Evolutionary conservation across 2,888 invertebrate genomes (phyloP).

Genomic region (Dermolepida albohirtum): DNA sequence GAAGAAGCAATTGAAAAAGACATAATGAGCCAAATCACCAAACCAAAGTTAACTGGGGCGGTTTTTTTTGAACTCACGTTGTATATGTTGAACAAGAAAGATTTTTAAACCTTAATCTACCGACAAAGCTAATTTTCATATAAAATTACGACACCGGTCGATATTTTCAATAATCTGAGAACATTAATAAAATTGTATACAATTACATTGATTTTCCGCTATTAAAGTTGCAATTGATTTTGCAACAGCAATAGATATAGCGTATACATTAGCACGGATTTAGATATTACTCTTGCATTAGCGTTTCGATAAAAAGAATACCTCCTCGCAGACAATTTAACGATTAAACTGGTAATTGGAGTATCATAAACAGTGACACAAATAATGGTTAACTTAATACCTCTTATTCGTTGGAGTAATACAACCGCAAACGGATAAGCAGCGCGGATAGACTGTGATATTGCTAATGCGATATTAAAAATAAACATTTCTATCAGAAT

Average conservation of each 20-base stretch:
- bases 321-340: too few species aligned
- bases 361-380: slow-evolving; percentile 1
- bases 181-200: slow-evolving; percentile 12
- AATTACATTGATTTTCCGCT: slow-evolving; percentile 10
- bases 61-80: too few species aligned
- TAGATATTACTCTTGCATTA: neutral
- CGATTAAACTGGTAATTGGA: slow-evolving; percentile 16
- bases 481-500: slow-evolving; percentile 29
- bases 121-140: too few species aligned
- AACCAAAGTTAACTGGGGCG: too few species aligned
- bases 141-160: neutral
- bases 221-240: slow-evolving; percentile 17
- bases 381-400: slow-evolving; percentile 8
- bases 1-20: too few species aligned
- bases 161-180: neutral
- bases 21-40: too few species aligned
- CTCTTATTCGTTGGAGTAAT: neutral
- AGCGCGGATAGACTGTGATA: slow-evolving; percentile 5
- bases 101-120: too few species aligned
- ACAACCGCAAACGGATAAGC: slow-evolving; percentile 18
- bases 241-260: slow-evolving; percentile 3
- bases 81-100: too few species aligned
- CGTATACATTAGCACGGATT: too few species aligned
- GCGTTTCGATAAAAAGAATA: too few species aligned
- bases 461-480: slow-evolving; percentile 17